Conservation (phyloP, 2,797 vertebrate species). For the Rhabdophis nuchalis region DNA sequence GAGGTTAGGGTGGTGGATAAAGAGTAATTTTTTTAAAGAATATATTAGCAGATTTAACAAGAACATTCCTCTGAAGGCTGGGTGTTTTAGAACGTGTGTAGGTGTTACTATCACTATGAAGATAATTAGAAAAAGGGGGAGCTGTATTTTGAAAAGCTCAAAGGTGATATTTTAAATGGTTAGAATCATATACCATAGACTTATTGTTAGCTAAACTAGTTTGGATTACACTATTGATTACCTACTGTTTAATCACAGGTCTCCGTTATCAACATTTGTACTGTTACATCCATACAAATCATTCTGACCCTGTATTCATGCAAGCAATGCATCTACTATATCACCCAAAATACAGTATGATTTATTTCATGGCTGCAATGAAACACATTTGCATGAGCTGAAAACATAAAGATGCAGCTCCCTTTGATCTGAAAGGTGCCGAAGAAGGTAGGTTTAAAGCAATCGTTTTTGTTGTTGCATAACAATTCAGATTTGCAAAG, state of each 20-base stretch:
- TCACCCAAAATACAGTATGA: constrained; percentile 32
- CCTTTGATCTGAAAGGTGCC: constrained; percentile 26
- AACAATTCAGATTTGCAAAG: constrained; percentile 44
- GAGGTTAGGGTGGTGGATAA: constrained; percentile 37
- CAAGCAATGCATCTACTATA: constrained; percentile 52
- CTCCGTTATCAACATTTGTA: not conserved
- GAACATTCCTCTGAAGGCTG: constrained; percentile 47
- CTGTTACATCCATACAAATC: not conserved
- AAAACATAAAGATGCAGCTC: constrained; percentile 24
- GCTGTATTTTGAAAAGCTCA: constrained; percentile 40
- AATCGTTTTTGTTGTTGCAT: constrained; percentile 23
- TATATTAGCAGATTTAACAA: constrained; percentile 29
- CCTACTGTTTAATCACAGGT: constrained; percentile 12
- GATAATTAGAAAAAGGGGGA: not conserved
- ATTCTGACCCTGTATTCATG: constrained; percentile 39
- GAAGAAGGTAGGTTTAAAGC: constrained; percentile 42
- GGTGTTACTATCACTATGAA: not conserved
- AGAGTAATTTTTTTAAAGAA: constrained; percentile 44
- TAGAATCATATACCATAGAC: constrained; percentile 11
- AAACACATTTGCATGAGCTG: constrained; percentile 38
- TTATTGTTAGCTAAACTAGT: constrained; percentile 15
- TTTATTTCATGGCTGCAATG: constrained; percentile 47
- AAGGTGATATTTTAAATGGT: not conserved
- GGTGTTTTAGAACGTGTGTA: not conserved
- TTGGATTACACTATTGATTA: constrained; percentile 37